Evolutionary conservation across 2,888 invertebrate species (phyloP).

Genomic region (Psylliodes chrysocephalus): DNA sequence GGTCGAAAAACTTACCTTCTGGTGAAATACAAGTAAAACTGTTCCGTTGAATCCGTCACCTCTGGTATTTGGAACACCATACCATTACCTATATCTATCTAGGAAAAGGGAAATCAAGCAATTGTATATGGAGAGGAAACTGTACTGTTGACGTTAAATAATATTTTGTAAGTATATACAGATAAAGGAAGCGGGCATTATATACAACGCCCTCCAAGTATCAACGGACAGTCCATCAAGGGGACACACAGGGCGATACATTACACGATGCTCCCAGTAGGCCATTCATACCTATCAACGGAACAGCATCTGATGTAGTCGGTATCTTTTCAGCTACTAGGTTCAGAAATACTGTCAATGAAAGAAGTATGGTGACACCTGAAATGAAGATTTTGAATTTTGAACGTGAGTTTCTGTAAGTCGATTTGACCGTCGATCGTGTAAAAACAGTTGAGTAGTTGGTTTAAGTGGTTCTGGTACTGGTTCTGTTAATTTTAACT

Average conservation of each 20-base stretch:
- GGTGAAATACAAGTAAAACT: neutral
- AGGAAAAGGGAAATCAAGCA: slow-evolving; percentile 36
- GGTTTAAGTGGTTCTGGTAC: neutral
- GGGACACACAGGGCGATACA: slow-evolving; percentile 62
- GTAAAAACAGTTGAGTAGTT: neutral
- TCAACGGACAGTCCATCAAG: slow-evolving; percentile 64
- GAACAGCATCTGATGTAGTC: slow-evolving; percentile 84
- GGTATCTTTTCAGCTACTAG: slow-evolving; percentile 98
- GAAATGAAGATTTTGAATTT: slow-evolving; percentile 67
- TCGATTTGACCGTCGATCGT: slow-evolving; percentile 43
- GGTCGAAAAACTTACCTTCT: neutral
- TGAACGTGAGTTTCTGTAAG: slow-evolving; percentile 58
- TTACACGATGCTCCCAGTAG: slow-evolving; percentile 64
- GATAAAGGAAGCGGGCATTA: slow-evolving; percentile 25
- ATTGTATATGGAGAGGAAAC: slow-evolving; percentile 34
- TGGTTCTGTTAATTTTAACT: neutral
- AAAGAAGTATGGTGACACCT: slow-evolving; percentile 97
- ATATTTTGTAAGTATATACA: too few relatives aligned
- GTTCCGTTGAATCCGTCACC: neutral
- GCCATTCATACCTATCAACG: slow-evolving; percentile 77
- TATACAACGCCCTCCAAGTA: slow-evolving; percentile 64
- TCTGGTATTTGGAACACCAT: slow-evolving; percentile 6
- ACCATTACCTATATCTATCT: slow-evolving; percentile 23
- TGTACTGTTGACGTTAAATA: slow-evolving; percentile 31
- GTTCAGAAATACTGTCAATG: slow-evolving; percentile 97